Conservation (phyloP, 2,797 vertebrate genomes). For the Aphelocoma californica region DNA sequence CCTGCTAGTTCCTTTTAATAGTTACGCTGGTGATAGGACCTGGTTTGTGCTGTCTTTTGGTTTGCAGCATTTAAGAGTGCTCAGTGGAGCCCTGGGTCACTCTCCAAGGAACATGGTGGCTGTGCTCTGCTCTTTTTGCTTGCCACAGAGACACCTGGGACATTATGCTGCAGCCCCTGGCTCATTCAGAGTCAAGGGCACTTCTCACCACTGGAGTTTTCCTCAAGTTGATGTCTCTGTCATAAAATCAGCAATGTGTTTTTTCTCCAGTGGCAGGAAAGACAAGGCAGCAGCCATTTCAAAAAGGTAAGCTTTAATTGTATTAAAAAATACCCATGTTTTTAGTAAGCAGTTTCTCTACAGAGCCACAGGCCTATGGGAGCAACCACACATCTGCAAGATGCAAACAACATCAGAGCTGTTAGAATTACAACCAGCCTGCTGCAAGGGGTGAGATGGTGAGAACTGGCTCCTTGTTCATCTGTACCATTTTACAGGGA, state of each 20-base stretch:
- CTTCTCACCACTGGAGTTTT: not conserved
- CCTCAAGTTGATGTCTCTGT: not conserved
- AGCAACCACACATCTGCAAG: slow-evolving; percentile 45
- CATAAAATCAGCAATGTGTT: not conserved
- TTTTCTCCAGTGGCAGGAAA: slow-evolving; percentile 26
- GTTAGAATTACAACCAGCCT: slow-evolving; percentile 5
- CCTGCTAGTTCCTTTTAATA: not conserved
- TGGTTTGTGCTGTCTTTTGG: not conserved
- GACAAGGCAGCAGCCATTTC: slow-evolving; percentile 49
- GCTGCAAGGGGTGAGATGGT: not conserved
- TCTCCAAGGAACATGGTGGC: not conserved
- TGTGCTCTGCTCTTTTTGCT: slow-evolving; percentile 4
- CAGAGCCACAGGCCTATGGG: slow-evolving; percentile 17
- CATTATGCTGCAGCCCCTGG: not conserved
- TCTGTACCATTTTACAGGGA: not conserved
- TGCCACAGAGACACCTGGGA: not conserved
- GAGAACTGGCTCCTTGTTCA: not conserved
- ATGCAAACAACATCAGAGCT: slow-evolving; percentile 47
- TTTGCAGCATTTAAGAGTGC: not conserved
- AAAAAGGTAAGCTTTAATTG: slow-evolving; percentile 78
- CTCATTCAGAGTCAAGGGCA: not conserved
- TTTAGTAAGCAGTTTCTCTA: slow-evolving; percentile 63
- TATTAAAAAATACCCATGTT: slow-evolving; percentile 68
- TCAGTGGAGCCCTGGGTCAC: not conserved
- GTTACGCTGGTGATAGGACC: not conserved